A percentile compares a stretch with the other conserved stretches of the same genome.
phyloP scores from a whole-genome alignment of 2,888 invertebrate genomes.

The Palloptera scutellata region DNA sequence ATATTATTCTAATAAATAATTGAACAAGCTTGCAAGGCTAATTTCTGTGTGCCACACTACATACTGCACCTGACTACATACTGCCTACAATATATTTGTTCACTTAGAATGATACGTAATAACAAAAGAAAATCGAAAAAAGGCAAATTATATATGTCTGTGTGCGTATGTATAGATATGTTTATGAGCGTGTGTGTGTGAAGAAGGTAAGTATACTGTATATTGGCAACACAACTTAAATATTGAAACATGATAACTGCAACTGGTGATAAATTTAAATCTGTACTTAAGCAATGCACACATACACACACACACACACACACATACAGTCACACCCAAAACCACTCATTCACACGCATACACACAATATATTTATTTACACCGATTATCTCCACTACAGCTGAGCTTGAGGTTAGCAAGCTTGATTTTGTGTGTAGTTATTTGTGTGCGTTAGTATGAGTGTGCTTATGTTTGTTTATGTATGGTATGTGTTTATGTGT shows the following conservation, averaged over 20 bases:
- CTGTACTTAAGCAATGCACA: conserved; percentile 13
- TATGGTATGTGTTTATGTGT: too few relatives aligned
- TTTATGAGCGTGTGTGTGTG: neutral
- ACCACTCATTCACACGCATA: neutral
- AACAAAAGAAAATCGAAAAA: too few relatives aligned
- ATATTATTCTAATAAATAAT: too few relatives aligned
- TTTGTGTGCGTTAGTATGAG: conserved; percentile 21
- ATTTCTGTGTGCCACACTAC: too few relatives aligned
- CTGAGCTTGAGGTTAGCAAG: conserved; percentile 8
- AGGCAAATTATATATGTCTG: neutral
- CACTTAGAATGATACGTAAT: too few relatives aligned
- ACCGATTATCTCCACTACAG: neutral
- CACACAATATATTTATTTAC: too few relatives aligned
- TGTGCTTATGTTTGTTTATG: conserved; percentile 11
- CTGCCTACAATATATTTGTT: too few relatives aligned
- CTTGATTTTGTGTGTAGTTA: conserved; percentile 15
- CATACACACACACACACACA: neutral
- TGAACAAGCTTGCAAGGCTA: too few relatives aligned
- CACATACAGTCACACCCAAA: neutral
- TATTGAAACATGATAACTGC: conserved; percentile 47
- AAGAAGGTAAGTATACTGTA: too few relatives aligned
- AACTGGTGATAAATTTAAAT: conserved; percentile 53
- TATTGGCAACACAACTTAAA: conserved; percentile 6
- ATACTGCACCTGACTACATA: too few relatives aligned
- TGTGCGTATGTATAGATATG: neutral